Base-by-base conservation (phyloP, 1,140 invertebrate genomes). In the Philotrypesis tridentata region DNA sequence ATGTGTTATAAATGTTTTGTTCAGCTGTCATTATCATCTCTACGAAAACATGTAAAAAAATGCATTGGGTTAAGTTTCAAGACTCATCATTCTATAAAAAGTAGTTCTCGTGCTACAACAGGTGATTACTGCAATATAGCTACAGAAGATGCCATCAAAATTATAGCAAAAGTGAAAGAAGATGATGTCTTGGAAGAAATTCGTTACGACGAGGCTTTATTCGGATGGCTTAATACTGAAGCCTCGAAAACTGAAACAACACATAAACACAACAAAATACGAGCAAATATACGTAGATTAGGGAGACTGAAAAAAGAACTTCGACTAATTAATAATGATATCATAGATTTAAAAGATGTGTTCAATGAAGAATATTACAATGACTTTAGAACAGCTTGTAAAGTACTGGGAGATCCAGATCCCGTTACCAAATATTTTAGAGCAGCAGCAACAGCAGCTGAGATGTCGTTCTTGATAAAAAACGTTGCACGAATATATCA, bases 161-260 rank as follows among this genome's bases (percentile, higher is more conserved):
- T 72, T 23, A 72, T 72, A 23, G 43, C 70, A 14, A 48, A 43
- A 23, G 43, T 72, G 40, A 2, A 37, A 23, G 70, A 72, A 43
- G 9, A 23, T 72, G n/a, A 72, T 1, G 9, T 72, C 7, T 25
- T 48, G 25, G n/a, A 72, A 2, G 70, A 43, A 72, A 40, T 72
- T 25, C 43, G n/a, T 25, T 72, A 72, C 43, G 33, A 72, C 43
- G 2, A n/a, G 2, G 70, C 70, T 17, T 4, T 48, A 14, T 43
- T 72, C 25, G 5, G 9, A 25, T 72, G 70, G 70, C 70, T 72
- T 29, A 72, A 72, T 48, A n/a, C 37, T 12, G 70, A 72, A 27
- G 40, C 70, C 43, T 72, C 70, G 8, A 40, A 43, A 48, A 23
- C 2, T 48, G 21, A 43, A 8, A 33, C 23, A 2, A 6, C 17